Percentiles rank a stretch among this genome's conserved stretches.
phyloP scores from a whole-genome alignment of 2,888 invertebrate species.

The Volucella zonaria region DNA sequence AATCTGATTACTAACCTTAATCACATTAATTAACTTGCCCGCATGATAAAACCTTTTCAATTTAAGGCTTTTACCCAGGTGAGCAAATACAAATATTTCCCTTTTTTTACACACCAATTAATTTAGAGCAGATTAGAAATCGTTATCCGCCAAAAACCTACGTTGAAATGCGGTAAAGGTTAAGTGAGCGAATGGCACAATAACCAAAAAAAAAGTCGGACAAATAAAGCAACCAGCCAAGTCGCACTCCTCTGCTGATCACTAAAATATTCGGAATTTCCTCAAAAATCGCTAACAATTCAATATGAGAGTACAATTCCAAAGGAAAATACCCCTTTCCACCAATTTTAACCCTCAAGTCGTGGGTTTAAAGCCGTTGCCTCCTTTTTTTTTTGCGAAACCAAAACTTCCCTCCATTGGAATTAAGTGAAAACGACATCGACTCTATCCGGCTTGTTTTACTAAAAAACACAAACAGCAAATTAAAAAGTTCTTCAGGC shows the following conservation, averaged over 20 bases:
- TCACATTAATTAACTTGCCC: too few species aligned
- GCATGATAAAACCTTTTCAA: neutral
- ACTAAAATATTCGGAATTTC: too few species aligned
- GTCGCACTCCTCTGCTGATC: too few species aligned
- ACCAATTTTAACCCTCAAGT: too few species aligned
- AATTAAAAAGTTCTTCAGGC: conserved; percentile 26
- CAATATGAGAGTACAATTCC: too few species aligned
- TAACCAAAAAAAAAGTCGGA: neutral
- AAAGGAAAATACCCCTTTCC: too few species aligned
- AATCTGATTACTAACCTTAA: too few species aligned
- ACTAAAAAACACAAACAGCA: conserved; percentile 23
- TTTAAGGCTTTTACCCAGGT: neutral
- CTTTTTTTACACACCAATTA: conserved; percentile 40
- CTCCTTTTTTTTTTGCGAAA: too few species aligned
- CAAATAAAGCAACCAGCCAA: too few species aligned
- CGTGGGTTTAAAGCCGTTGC: too few species aligned
- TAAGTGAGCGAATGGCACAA: neutral
- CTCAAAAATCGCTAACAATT: too few species aligned
- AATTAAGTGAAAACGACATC: neutral
- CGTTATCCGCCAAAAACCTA: conserved; percentile 1
- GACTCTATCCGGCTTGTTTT: neutral
- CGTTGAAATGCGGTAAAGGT: neutral
- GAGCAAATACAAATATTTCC: neutral
- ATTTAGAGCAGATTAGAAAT: conserved; percentile 34
- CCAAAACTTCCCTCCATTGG: neutral